These are phyloP conservation scores for Formica exsecta DNA, from an alignment of 1,140 invertebrate species.

Conservation along the genomic window DNA sequence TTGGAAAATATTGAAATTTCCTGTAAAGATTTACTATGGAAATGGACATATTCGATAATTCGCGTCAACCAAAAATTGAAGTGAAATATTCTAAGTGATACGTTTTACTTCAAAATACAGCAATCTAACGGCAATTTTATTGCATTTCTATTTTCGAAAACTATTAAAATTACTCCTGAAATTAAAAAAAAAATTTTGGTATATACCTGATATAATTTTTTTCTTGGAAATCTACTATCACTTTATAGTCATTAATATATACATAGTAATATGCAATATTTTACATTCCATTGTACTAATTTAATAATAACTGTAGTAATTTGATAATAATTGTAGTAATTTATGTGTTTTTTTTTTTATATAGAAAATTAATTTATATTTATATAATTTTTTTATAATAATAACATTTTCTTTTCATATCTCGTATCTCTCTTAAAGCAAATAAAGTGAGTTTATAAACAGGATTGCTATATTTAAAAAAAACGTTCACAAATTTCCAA, in stretches of 20 bases:
- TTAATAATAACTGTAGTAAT: background rate
- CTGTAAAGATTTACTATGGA: background rate
- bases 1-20: conserved; percentile 8
- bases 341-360: background rate
- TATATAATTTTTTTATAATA: background rate
- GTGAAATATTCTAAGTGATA: background rate
- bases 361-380: conserved; percentile 12
- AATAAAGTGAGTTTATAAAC: background rate
- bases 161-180: too few species aligned
- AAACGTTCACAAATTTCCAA: background rate
- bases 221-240: background rate
- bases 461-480: background rate
- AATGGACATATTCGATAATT: background rate
- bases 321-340: background rate
- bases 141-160: background rate
- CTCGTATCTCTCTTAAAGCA: background rate
- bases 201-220: background rate
- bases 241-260: conserved; percentile 1
- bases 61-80: conserved; percentile 1
- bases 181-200: too few species aligned
- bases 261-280: background rate
- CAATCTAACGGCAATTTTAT: background rate
- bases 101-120: background rate
- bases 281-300: background rate
- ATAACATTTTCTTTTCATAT: background rate